Percentiles rank a stretch among this genome's conserved stretches.
Conservation (phyloP, 2,888 invertebrate species). For the Apodemia mormo region DNA sequence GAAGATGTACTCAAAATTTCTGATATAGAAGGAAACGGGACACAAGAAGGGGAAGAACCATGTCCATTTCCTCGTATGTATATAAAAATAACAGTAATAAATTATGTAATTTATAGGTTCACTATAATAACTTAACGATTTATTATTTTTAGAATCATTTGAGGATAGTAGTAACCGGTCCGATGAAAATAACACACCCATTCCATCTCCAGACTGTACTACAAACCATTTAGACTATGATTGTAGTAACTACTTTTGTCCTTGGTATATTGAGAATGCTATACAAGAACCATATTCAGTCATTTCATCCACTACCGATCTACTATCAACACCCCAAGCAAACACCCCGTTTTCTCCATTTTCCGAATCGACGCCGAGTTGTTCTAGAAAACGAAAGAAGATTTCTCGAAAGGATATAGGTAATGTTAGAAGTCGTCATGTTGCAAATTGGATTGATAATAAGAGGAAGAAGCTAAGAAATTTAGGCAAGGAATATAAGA, state of each 20-base stretch:
- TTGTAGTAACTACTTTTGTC: background rate
- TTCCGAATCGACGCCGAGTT: too few species aligned
- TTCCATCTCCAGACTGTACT: background rate
- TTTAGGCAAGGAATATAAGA: too few species aligned
- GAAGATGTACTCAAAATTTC: too few species aligned
- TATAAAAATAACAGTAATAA: too few species aligned
- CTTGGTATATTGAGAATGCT: background rate
- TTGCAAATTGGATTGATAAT: too few species aligned
- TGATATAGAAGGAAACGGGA: too few species aligned
- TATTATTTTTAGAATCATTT: background rate
- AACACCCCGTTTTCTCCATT: constrained; percentile 15
- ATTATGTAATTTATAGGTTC: background rate
- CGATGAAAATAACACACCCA: background rate
- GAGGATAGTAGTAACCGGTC: background rate
- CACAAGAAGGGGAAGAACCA: too few species aligned
- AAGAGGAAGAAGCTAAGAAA: constrained; percentile 16
- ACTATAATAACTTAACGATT: background rate
- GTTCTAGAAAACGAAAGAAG: constrained; percentile 17
- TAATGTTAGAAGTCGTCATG: background rate
- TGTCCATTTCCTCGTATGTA: too few species aligned
- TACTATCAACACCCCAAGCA: constrained; percentile 2
- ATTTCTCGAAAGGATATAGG: constrained; percentile 3
- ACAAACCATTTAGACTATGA: background rate
- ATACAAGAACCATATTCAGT: background rate
- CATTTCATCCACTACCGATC: background rate